phyloP scores from a whole-genome alignment of 2,113 vertebrate species.

The Tichodroma muraria region DNA sequence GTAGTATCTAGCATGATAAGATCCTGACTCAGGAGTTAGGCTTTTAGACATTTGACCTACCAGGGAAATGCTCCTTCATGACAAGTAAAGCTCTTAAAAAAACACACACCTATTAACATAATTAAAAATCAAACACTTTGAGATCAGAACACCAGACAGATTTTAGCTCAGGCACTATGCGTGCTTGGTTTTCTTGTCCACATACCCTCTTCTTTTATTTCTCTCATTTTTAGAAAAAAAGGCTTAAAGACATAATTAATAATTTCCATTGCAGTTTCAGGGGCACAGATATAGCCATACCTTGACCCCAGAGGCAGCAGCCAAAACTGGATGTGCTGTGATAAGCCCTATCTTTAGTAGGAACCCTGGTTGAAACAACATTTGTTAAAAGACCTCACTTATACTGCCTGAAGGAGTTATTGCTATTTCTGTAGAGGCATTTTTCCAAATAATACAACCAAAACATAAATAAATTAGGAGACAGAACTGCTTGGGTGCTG shows the following conservation, averaged over 20 bases:
- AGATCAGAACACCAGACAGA: background rate
- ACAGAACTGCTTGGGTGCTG: background rate
- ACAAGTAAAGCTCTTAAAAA: background rate
- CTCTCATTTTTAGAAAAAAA: background rate
- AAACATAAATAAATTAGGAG: background rate
- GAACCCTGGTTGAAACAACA: background rate
- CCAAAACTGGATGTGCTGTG: background rate
- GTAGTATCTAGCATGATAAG: background rate
- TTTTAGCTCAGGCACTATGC: background rate
- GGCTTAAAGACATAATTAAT: background rate
- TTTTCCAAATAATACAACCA: background rate
- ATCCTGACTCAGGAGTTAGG: background rate
- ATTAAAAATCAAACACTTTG: background rate
- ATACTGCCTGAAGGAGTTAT: background rate
- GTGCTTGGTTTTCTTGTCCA: background rate
- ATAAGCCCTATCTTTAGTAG: background rate
- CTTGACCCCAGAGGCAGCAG: background rate
- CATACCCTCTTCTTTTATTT: background rate
- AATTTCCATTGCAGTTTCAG: background rate
- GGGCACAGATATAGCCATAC: background rate
- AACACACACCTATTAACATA: background rate
- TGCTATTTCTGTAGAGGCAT: background rate
- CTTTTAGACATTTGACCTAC: background rate
- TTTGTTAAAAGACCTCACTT: background rate
- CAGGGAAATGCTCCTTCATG: background rate